Base-by-base conservation (phyloP, 1,140 invertebrate genomes). In the Adoxophyes honmai region DNA sequence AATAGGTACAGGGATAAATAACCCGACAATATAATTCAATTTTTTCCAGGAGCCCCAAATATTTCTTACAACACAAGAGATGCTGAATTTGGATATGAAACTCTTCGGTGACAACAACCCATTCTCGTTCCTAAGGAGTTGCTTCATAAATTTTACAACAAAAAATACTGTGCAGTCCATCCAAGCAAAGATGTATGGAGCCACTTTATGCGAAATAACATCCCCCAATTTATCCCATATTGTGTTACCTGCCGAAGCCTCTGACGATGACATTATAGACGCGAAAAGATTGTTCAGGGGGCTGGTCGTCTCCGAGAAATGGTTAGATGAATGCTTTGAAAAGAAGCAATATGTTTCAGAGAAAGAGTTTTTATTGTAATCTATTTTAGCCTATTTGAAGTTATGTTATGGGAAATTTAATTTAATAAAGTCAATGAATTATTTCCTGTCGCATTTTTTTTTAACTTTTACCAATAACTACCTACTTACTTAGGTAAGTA, bases 61-160 rank as follows among this genome's bases (percentile, higher is more conserved):
- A 18, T 73, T 83, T 57, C 65, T 81, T 9, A 83, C 73, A 9
- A 62, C 42, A 18, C 58, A 66, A 34, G 84, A 88, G 62, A 83
- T 77, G 68, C n/a, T 78, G 4, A 34, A 66, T 7, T n/a, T 88
- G 3, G 84, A 88, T 39, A 58, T 63, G 14, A 57, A 70, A 13
- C 54, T 88, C 28, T 88, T 81, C 21, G 63, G 51, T 0, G 62
- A 60, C 2, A 52, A 55, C 11, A 80, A 75, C 57, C 79, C 81
- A 0, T 68, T 63, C 34, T 86, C 85, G 0, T 88, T 75, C 39
- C 54, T 88, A 33, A 64, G 85, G 4, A 51, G 63, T 5, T 87
- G 79, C 53, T 57, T 35, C 4, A 65, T 87, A 38, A 62, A 71
- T 42, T 48, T 71, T 18, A 15, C 58, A 0, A 44, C 59, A 6